Evolutionary conservation across 2,113 vertebrate species (phyloP), one percentile per base, ranked within the genome.

Genomic region (Marmota monax): DNA sequence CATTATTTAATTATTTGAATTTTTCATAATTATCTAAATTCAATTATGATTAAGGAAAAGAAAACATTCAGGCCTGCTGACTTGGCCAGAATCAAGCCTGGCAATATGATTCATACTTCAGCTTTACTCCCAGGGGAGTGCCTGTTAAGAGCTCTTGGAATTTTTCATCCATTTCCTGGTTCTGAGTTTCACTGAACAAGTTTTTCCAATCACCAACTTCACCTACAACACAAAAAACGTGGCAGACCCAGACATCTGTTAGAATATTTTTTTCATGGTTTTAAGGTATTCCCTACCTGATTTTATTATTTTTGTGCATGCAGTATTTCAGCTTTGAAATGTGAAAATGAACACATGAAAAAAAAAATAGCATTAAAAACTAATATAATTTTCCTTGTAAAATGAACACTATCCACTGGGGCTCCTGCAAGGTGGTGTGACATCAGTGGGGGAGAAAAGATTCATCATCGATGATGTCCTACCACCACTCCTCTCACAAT

Each of bases 81-180:
- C 29, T 29, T 77, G 76, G 51, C n/a, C 56, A 39, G 63, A 84
- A 79, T 98, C 82, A 96, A 56, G 74, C 97, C 58, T 96, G 97
- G 87, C 98, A 99, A 82, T 98, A 45, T 0, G 67, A 85, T 0
- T 99, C 89, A 96, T 98, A 98, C 92, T 99, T 98, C 78, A 99
- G 25, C 85, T 97, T 98, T 39, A 84, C 88, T 95, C 98, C 98
- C 17, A 98, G 58, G 65, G 95, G 93, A 5, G 98, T 99, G 93
- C 98, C 98, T 74, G 96, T 97, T 94, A 98, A 98, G 69, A 53
- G 69, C 29, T 97, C 92, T 95, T 97, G 95, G 98, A 99, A 99
- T 97, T 98, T 99, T 90, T 1, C 79, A 73, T 99, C 98, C 99
- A 99, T 99, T 98, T 99, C 98, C 63, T 93, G 83, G 70, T 97